A percentile compares a stretch with the other conserved stretches of the same genome.
phyloP scores from a whole-genome alignment of 2,888 invertebrate species.

The Cerceris rybyensis region DNA sequence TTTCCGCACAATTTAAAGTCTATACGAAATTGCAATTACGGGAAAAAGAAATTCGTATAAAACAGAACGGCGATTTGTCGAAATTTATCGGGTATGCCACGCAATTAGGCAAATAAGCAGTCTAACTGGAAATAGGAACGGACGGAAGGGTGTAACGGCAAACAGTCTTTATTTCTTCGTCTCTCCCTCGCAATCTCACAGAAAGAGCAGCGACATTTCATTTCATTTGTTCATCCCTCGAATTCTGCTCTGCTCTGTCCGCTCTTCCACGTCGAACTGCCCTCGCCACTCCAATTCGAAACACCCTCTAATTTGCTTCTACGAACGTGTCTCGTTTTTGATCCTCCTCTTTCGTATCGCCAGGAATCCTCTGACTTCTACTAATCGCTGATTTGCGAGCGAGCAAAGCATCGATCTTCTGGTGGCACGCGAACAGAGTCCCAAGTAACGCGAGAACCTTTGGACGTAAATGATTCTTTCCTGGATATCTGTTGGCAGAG shows the following conservation, averaged over 20 bases:
- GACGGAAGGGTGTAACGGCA: conserved; percentile 78
- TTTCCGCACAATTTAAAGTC: conserved; percentile 10
- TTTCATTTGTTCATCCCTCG: conserved; percentile 80
- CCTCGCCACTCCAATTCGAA: conserved; percentile 71
- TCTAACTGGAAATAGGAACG: conserved; percentile 75
- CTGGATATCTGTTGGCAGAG: too few species aligned
- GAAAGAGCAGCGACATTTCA: conserved; percentile 78
- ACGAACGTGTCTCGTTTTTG: conserved; percentile 69
- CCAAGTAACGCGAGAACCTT: too few species aligned
- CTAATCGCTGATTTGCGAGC: conserved; percentile 53
- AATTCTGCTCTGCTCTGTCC: conserved; percentile 60
- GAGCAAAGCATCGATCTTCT: conserved; percentile 11
- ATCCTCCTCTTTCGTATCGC: conserved; percentile 52
- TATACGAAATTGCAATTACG: conserved; percentile 13
- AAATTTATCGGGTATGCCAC: conserved; percentile 77
- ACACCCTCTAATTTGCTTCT: conserved; percentile 80
- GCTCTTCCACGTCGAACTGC: conserved; percentile 68
- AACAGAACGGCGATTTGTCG: conserved; percentile 76
- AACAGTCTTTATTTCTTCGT: conserved; percentile 76
- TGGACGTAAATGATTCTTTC: too few species aligned
- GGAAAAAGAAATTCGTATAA: conserved; percentile 65
- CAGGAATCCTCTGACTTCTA: conserved; percentile 37
- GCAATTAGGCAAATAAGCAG: conserved; percentile 81
- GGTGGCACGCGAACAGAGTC: background rate
- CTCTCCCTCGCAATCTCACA: conserved; percentile 65